Percentiles rank a stretch among this genome's conserved stretches.
Conservation (phyloP, 1,140 invertebrate species). For the Metaphire vulgaris region DNA sequence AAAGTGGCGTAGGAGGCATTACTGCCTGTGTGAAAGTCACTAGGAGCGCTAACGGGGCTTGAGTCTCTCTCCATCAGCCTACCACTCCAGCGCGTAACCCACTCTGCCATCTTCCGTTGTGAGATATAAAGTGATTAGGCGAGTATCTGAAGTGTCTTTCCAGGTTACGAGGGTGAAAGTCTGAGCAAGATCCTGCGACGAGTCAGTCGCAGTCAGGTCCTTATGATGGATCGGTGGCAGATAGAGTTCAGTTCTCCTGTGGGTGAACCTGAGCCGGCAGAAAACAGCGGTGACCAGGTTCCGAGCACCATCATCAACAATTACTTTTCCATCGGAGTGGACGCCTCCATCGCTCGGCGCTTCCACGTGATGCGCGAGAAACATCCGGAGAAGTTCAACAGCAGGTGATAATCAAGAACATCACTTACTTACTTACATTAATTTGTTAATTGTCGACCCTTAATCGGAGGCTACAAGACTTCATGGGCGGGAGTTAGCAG, state of each 20-base stretch:
- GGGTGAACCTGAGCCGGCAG: neutral
- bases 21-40: too few relatives aligned
- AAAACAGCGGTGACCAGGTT: slow-evolving; percentile 60
- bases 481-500: too few relatives aligned
- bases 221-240: slow-evolving; percentile 87
- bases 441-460: too few relatives aligned
- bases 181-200: slow-evolving; percentile 74
- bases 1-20: too few relatives aligned
- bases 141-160: too few relatives aligned
- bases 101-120: too few relatives aligned
- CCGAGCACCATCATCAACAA: slow-evolving; percentile 97
- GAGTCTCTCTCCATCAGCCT: too few relatives aligned
- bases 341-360: slow-evolving; percentile 93
- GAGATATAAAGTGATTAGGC: too few relatives aligned
- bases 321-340: slow-evolving; percentile 93
- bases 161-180: slow-evolving; percentile 84
- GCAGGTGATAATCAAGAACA: slow-evolving; percentile 54
- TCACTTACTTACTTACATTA: too few relatives aligned
- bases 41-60: too few relatives aligned
- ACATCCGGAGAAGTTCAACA: slow-evolving; percentile 95
- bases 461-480: neutral
- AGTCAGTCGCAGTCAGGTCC: slow-evolving; percentile 47
- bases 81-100: too few relatives aligned
- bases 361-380: slow-evolving; percentile 93
- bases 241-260: slow-evolving; percentile 59